Evolutionary conservation across 2,113 vertebrate genomes (phyloP).

Genomic region (Corapipo altera): DNA sequence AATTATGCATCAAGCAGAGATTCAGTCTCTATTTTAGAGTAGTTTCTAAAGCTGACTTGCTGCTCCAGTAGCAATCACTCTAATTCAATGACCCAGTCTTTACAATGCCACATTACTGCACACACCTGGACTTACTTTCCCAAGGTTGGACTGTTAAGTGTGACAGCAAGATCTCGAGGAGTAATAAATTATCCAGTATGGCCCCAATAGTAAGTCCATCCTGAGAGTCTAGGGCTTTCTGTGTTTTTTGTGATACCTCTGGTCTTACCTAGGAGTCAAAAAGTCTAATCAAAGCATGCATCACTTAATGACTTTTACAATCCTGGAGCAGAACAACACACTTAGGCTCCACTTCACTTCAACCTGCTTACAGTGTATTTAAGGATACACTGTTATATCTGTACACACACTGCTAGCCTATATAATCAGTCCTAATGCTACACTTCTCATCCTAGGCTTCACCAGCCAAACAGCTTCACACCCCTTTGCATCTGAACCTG

Average conservation of each 20-base stretch:
- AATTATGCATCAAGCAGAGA: neutral
- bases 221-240: neutral
- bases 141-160: conserved; percentile 32
- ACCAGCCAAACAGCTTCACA: neutral
- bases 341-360: neutral
- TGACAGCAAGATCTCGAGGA: conserved; percentile 52
- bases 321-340: neutral
- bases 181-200: neutral
- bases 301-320: neutral
- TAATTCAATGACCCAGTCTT: conserved; percentile 4
- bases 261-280: neutral
- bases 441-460: neutral
- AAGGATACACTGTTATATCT: accelerated
- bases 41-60: neutral
- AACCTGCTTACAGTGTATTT: neutral
- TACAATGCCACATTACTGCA: neutral
- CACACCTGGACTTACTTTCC: neutral
- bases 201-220: neutral
- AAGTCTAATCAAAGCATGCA: neutral
- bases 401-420: neutral
- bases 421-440: neutral
- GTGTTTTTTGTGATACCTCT: neutral
- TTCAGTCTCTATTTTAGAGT: neutral
- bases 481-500: neutral
- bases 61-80: neutral